These are phyloP conservation scores for Acanthacorydalis orientalis DNA, from an alignment of 2,888 invertebrate species.

Conservation along the genomic window DNA sequence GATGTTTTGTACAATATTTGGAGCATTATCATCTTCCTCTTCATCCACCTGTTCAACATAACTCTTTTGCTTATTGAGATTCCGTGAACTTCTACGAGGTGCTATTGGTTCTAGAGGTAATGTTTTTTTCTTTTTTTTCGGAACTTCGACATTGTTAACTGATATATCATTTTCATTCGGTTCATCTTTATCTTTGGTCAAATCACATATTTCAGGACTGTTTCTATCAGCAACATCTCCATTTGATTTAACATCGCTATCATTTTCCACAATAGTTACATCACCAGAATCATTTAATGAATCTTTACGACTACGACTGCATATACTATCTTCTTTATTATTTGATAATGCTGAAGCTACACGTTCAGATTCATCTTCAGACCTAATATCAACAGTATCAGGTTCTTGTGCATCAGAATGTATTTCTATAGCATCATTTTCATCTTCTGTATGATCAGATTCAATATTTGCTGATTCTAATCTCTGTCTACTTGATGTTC, in stretches of 20 bases:
- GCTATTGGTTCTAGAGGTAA: constrained; percentile 20
- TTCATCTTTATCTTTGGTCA: constrained; percentile 25
- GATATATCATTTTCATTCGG: constrained; percentile 17
- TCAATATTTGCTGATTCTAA: not conserved
- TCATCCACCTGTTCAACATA: constrained; percentile 25
- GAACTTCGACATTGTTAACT: constrained; percentile 16
- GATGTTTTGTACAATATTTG: constrained; percentile 14
- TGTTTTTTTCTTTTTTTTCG: constrained; percentile 25
- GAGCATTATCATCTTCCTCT: constrained; percentile 22
- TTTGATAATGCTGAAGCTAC: constrained; percentile 6
- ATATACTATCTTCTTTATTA: not conserved
- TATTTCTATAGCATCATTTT: constrained; percentile 4
- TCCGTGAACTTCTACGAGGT: constrained; percentile 36
- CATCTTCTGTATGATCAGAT: constrained; percentile 8
- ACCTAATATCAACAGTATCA: constrained; percentile 19
- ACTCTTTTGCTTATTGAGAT: constrained; percentile 36
- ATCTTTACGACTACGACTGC: not conserved
- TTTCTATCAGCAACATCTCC: constrained; percentile 16
- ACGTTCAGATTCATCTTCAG: constrained; percentile 23
- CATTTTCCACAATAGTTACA: constrained; percentile 22
- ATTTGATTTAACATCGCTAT: constrained; percentile 9
- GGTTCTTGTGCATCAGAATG: constrained; percentile 5
- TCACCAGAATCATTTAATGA: constrained; percentile 21
- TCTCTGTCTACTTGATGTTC: not conserved
- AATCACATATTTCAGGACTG: constrained; percentile 24